Conservation (phyloP, 2,113 vertebrate genomes). For the Brachypodius melanocephalos region DNA sequence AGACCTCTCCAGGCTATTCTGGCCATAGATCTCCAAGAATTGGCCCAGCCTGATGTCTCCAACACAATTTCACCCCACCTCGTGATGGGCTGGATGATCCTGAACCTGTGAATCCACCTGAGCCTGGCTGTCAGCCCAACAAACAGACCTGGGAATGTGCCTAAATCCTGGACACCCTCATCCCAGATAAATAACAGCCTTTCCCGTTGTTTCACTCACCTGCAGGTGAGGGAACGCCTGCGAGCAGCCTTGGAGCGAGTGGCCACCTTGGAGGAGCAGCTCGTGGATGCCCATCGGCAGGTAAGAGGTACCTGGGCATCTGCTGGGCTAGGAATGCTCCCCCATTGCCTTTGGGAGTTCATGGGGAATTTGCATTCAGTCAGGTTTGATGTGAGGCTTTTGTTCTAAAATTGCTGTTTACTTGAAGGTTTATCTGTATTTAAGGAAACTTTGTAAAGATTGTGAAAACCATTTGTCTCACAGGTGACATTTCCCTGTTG, state of each 20-base stretch:
- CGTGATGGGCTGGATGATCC: not conserved
- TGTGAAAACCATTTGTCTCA: not conserved
- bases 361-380: not conserved
- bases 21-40: not conserved
- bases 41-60: not conserved
- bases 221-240: conserved; percentile 90
- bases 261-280: conserved; percentile 88
- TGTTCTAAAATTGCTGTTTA: not conserved
- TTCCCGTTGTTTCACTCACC: not conserved
- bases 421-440: not conserved
- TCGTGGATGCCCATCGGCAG: conserved; percentile 86
- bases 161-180: not conserved
- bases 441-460: not conserved
- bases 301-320: conserved; percentile 54
- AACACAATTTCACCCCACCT: not conserved
- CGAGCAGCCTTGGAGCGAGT: conserved; percentile 90
- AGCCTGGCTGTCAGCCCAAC: not conserved
- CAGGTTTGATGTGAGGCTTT: not conserved
- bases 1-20: not conserved
- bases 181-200: not conserved
- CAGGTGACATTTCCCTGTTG: not conserved
- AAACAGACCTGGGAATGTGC: not conserved
- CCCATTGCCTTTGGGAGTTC: accelerated
- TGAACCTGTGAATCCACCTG: not conserved
- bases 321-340: not conserved